These are phyloP conservation scores for Venusia cambrica DNA, from an alignment of 2,888 invertebrate species.

Conservation along the genomic window DNA sequence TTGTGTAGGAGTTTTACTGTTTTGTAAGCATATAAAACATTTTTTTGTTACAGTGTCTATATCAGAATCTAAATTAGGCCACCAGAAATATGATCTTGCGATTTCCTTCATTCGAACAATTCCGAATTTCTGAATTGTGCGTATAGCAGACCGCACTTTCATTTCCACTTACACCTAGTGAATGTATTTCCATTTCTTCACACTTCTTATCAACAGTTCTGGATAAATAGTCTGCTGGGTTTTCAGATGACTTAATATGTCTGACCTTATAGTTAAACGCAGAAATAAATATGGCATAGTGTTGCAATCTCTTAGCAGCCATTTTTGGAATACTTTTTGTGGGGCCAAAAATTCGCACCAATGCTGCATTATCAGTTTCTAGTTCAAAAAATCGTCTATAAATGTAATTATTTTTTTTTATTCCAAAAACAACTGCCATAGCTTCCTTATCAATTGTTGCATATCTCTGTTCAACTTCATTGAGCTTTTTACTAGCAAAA, in stretches of 20 bases:
- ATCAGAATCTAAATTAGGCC: slow-evolving; percentile 6
- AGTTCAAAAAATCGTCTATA: slow-evolving; percentile 31
- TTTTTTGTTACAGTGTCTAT: slow-evolving; percentile 2
- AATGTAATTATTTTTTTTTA: slow-evolving; percentile 30
- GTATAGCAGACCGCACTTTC: no score
- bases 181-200: neutral
- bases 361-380: slow-evolving; percentile 33
- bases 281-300: slow-evolving; percentile 32
- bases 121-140: no score
- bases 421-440: slow-evolving; percentile 30
- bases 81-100: slow-evolving; percentile 6
- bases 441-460: slow-evolving; percentile 30
- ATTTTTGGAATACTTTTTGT: slow-evolving; percentile 39
- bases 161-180: no score
- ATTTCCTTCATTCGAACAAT: slow-evolving; percentile 1
- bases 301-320: slow-evolving; percentile 36
- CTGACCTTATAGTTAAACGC: slow-evolving; percentile 17
- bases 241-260: slow-evolving; percentile 20
- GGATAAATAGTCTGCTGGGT: slow-evolving; percentile 25
- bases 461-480: slow-evolving; percentile 12
- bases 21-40: neutral
- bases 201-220: neutral
- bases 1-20: slow-evolving; percentile 10
- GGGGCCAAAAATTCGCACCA: slow-evolving; percentile 37
- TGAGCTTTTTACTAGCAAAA: slow-evolving; percentile 16